Base-by-base conservation (phyloP, 2,113 vertebrate species). In the Globicephala melas region DNA sequence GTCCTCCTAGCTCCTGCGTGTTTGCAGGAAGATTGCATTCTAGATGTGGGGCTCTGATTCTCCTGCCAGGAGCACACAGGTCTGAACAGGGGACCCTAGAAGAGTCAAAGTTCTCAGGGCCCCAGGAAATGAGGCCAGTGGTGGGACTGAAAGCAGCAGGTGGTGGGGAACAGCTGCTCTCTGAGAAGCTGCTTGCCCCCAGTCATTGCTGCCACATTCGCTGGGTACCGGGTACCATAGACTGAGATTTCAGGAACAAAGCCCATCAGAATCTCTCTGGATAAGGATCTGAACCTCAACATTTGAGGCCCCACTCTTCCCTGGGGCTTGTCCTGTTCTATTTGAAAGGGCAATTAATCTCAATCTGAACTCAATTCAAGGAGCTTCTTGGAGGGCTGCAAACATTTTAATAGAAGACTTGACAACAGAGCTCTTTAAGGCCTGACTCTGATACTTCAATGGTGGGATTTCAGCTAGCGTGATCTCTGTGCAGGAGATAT, bases 71-170 rank as follows among this genome's bases (percentile, higher is more conserved):
- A 74, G 2, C 33, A 18, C 14, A 31, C 13, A 28, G 2, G 10
- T 91, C 36, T 67, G 1, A 83, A 26, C 0, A 47, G 33, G 17
- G 3, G 8, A 36, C 20, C 1, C 23, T 14, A 26, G 7, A 83
- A 80, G 81, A 85, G 1, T 50, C 67, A n/a, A 4, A 2, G 4
- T 18, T 73, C 82, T 86, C 36, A 15, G 41, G 65, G 44, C 11
- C 31, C 10, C 60, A 21, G 0, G 11, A n/a, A 2, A 2, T 7
- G 14, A 63, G 36, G 2, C 12, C 60, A 18, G n/a, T 1, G 14
- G 10, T 21, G 15, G 21, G 11, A 11, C 9, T 76, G 38, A 26
- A 50, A 62, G 17, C 20, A 70, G 84, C 20, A 23, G 55, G 8
- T 5, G 23, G 12, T 50, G 18, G 6, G 8, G 7, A 58, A 25